phyloP scores from a whole-genome alignment of 2,888 invertebrate species.

The Aleiodes alternator region DNA sequence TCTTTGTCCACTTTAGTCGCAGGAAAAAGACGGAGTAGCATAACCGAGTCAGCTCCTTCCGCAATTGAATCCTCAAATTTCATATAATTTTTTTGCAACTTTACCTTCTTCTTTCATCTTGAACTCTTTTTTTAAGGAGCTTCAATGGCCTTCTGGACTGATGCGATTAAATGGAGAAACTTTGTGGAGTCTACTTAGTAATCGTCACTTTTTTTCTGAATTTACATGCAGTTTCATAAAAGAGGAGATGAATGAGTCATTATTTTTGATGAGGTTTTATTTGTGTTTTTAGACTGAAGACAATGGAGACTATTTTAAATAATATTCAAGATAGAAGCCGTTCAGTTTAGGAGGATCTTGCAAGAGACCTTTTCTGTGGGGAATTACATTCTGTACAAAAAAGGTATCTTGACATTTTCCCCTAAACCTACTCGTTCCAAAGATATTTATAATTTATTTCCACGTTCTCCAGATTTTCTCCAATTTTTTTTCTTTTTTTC shows the following conservation, averaged over 20 bases:
- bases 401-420: too few species aligned
- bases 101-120: neutral
- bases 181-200: slow-evolving; percentile 7
- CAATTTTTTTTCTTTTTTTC: too few species aligned
- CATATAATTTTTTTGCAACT: slow-evolving; percentile 18
- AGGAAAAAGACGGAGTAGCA: slow-evolving; percentile 23
- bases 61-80: slow-evolving; percentile 21
- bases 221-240: neutral
- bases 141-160: slow-evolving; percentile 22
- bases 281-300: too few species aligned
- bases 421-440: too few species aligned
- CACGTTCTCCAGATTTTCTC: too few species aligned
- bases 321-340: too few species aligned
- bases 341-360: too few species aligned
- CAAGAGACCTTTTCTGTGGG: too few species aligned
- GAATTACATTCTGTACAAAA: too few species aligned
- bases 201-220: slow-evolving; percentile 7
- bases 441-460: too few species aligned
- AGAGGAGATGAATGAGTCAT: neutral
- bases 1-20: slow-evolving; percentile 12
- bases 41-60: slow-evolving; percentile 15
- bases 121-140: neutral
- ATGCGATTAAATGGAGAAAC: slow-evolving; percentile 36
- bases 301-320: too few species aligned
- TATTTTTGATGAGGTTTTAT: too few species aligned